Conservation (phyloP, 2,888 invertebrate species). For the Invenusta paracnida region DNA sequence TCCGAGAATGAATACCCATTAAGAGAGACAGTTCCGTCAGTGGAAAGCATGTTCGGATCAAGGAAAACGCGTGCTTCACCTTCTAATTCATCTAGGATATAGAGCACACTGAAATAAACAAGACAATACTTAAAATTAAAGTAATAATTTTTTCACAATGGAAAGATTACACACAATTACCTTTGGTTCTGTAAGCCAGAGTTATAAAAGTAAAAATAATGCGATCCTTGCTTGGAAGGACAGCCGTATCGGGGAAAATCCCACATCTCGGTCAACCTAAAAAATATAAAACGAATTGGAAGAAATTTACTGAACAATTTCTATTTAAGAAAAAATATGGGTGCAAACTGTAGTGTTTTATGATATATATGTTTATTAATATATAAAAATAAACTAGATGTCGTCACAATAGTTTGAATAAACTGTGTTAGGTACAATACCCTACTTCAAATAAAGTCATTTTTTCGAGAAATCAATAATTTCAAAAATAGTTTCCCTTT, state of each 20-base stretch:
- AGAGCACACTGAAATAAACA: constrained; percentile 72
- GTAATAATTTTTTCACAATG: neutral
- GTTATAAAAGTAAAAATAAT: constrained; percentile 86
- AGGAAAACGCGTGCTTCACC: constrained; percentile 74
- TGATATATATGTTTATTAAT: too few relatives aligned
- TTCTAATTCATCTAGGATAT: constrained; percentile 75
- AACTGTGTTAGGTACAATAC: too few relatives aligned
- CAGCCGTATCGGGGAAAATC: constrained; percentile 91
- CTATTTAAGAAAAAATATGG: too few relatives aligned
- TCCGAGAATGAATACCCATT: constrained; percentile 66
- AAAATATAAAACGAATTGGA: too few relatives aligned
- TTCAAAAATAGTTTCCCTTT: too few relatives aligned
- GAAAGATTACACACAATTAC: constrained; percentile 61
- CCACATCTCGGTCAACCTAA: constrained; percentile 79
- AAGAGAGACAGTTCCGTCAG: constrained; percentile 66
- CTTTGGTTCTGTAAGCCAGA: constrained; percentile 92
- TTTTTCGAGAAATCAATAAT: too few relatives aligned
- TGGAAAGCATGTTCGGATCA: constrained; percentile 86
- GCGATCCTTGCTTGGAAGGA: constrained; percentile 74
- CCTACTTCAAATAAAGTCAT: too few relatives aligned
- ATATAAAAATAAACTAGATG: too few relatives aligned
- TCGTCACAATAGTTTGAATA: too few relatives aligned
- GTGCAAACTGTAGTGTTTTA: too few relatives aligned
- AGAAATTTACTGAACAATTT: too few relatives aligned
- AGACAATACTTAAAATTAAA: neutral